These are phyloP conservation scores for Berghia stephanieae DNA, from an alignment of 1,140 invertebrate genomes.

Conservation along the genomic window DNA sequence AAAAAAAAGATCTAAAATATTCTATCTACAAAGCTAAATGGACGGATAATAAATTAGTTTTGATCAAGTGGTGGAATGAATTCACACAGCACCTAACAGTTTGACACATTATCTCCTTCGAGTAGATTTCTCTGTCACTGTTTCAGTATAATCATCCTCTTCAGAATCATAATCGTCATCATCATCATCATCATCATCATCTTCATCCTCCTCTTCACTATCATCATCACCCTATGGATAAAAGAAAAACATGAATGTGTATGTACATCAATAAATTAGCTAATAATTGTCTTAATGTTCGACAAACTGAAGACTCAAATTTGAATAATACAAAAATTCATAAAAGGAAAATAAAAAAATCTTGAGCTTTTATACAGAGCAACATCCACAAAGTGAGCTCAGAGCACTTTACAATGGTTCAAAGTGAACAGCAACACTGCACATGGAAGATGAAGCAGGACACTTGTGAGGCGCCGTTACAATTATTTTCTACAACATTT, in stretches of 20 bases:
- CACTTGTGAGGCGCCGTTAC: too few species aligned
- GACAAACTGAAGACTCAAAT: not conserved
- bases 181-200: conserved; percentile 53
- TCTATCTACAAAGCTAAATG: too few species aligned
- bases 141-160: conserved; percentile 45
- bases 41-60: too few species aligned
- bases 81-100: too few species aligned
- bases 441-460: too few species aligned
- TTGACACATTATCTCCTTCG: conserved; percentile 15
- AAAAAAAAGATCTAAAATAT: too few species aligned
- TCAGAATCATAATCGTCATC: conserved; percentile 54
- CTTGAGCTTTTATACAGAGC: too few species aligned
- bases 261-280: not conserved
- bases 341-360: not conserved
- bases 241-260: not conserved
- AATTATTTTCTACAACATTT: too few species aligned
- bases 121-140: conserved; percentile 32
- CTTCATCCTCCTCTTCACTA: conserved; percentile 52
- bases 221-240: conserved; percentile 47
- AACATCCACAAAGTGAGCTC: too few species aligned
- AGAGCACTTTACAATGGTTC: too few species aligned
- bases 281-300: not conserved
- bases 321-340: not conserved
- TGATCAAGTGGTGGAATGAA: too few species aligned
- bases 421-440: too few species aligned